Base-by-base conservation (phyloP, 2,113 vertebrate genomes). In the Anser brachyrhynchus region DNA sequence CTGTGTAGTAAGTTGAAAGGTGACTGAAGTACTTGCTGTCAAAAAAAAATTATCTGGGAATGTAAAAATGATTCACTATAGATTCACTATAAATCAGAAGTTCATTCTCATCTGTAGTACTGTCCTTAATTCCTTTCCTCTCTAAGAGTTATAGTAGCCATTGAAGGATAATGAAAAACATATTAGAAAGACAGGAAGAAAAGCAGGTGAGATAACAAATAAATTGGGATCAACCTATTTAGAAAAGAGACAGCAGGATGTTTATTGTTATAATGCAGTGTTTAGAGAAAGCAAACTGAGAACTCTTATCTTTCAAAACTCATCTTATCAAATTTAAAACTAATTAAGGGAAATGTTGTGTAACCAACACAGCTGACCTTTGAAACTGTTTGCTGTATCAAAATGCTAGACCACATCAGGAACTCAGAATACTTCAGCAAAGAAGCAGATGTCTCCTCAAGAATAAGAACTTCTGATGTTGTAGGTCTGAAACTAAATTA, bases 261-360 rank as follows among this genome's bases (percentile, higher is more conserved):
- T 61, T 92, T 85, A 79, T 31, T 73, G n/a, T 73, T 76, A 18
- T 33, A 92, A 71, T 39, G 28, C 12, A 54, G 19, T 9, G 4
- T 29, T 35, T 54, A 37, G 26, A 83, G n/a, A 89, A 84, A 82
- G 6, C 16, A 91, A 82, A 70, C 3, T 26, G 61, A 79, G 20
- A 15, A 49, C 26, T 84, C 66, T 33, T 51, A 62, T 66, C 31
- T 85, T 93, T 66, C 41, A 65, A 89, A 89, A 76, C 31, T 61
- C 57, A 41, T 29, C 26, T 52, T 52, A 74, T 51, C 23, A 85
- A 65, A 87, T 70, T 41, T 51, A 80, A 87, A 93, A 73, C 11
- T 76, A 79, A 65, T 91, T 59, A 79, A 82, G 70, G 51, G 69
- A 95, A 96, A 83, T 62, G 14, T 62, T 87, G 65, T 80, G 41